Evolutionary conservation across 1,140 invertebrate genomes (phyloP).

Genomic region (Dendroctonus valens): DNA sequence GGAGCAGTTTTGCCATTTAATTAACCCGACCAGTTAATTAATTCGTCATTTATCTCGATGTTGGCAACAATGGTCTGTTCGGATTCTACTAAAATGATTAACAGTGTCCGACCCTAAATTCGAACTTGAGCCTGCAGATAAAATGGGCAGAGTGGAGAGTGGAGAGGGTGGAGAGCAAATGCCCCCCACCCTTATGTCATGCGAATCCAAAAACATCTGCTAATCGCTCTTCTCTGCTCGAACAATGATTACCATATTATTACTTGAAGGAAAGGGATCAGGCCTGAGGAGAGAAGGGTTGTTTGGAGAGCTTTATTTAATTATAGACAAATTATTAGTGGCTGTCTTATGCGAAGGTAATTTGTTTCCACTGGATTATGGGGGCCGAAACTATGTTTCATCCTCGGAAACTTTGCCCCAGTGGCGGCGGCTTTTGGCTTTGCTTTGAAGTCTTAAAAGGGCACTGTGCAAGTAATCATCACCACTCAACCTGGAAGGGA

Average conservation of each 20-base stretch:
- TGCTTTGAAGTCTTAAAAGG: too few species aligned
- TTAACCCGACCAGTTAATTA: constrained; percentile 11
- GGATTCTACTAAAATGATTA: constrained; percentile 30
- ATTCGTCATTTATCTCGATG: constrained; percentile 20
- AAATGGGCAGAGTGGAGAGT: constrained; percentile 3
- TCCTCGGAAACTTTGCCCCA: too few species aligned
- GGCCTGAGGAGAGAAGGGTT: constrained; percentile 8
- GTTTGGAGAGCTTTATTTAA: constrained; percentile 21
- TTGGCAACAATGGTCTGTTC: constrained; percentile 23
- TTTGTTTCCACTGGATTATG: background rate
- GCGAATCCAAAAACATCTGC: constrained; percentile 28
- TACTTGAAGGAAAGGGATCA: constrained; percentile 13
- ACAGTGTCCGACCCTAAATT: constrained; percentile 22
- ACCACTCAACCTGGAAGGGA: too few species aligned
- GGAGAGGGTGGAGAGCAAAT: too few species aligned
- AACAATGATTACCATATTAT: constrained; percentile 29
- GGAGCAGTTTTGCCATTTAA: too few species aligned
- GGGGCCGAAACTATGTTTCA: too few species aligned
- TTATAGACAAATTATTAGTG: constrained; percentile 23
- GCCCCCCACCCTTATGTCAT: constrained; percentile 14
- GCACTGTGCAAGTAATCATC: too few species aligned
- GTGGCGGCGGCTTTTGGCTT: too few species aligned
- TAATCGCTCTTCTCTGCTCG: constrained; percentile 13
- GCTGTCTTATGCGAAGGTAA: background rate
- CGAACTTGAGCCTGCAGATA: constrained; percentile 22